Evolutionary conservation across 2,797 vertebrate genomes (phyloP).

Genomic region (Heterohyrax brucei): DNA sequence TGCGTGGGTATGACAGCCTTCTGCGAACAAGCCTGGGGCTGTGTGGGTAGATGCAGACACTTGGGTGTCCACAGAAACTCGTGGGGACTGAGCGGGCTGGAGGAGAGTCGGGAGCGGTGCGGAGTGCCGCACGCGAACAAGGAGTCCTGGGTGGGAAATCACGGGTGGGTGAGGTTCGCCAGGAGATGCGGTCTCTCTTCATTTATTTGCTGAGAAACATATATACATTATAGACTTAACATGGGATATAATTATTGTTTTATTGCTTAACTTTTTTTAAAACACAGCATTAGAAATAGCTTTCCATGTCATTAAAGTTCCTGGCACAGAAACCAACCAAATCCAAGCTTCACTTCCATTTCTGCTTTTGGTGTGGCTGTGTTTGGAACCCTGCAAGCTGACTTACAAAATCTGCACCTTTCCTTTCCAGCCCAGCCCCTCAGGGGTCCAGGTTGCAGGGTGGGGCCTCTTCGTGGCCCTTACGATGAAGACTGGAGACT

Average conservation of each 20-base stretch:
- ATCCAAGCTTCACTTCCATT: neutral
- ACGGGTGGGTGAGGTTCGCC: neutral
- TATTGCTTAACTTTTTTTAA: neutral
- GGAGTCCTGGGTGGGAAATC: neutral
- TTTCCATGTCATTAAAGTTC: neutral
- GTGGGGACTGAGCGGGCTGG: too few relatives aligned
- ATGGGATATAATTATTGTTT: neutral
- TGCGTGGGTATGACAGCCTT: too few relatives aligned
- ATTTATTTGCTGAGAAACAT: neutral
- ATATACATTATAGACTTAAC: neutral
- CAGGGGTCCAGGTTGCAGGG: too few relatives aligned
- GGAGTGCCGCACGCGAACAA: fast-evolving
- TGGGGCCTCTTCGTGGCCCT: fast-evolving
- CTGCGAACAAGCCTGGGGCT: neutral
- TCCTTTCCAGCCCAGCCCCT: neutral
- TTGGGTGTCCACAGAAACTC: neutral
- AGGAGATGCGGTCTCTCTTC: neutral
- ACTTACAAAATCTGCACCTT: neutral
- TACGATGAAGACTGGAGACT: too few relatives aligned
- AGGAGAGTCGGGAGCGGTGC: fast-evolving
- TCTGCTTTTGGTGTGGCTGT: neutral
- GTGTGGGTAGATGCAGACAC: neutral
- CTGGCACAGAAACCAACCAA: neutral
- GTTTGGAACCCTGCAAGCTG: neutral
- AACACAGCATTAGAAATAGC: neutral